phyloP scores from a whole-genome alignment of 2,797 vertebrate genomes.

The Okamejei kenojei region DNA sequence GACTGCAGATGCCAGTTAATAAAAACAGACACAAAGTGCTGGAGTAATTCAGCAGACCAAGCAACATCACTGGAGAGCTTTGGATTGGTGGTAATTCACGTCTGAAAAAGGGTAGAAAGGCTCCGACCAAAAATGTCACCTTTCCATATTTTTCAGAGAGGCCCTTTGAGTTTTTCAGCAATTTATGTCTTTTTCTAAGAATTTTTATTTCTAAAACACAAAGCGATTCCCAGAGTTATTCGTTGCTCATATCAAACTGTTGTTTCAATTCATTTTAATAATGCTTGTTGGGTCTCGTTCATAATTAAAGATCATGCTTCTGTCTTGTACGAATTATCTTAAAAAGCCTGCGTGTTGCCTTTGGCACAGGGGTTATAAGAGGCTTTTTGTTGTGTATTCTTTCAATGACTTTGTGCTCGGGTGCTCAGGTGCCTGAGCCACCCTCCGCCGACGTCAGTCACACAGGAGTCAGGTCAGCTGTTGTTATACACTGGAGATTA shows the following conservation, averaged over 20 bases:
- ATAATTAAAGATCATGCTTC: neutral
- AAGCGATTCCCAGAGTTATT: neutral
- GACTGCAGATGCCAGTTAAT: too few relatives aligned
- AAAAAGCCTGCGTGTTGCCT: neutral
- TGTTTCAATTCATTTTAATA: neutral
- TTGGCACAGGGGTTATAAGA: constrained; percentile 54
- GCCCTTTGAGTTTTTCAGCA: too few relatives aligned
- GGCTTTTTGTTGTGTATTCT: constrained; percentile 45
- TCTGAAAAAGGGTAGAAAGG: too few relatives aligned
- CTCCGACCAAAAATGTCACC: too few relatives aligned
- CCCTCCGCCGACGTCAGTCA: constrained; percentile 55
- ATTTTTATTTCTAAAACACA: neutral
- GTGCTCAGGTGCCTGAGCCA: constrained; percentile 65
- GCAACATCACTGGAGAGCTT: too few relatives aligned
- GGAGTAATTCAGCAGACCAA: too few relatives aligned
- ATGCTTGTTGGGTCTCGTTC: neutral
- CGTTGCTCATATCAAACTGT: neutral
- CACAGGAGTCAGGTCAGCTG: constrained; percentile 76
- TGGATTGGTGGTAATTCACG: too few relatives aligned
- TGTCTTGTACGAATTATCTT: neutral
- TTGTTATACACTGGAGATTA: constrained; percentile 80
- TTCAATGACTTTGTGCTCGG: constrained; percentile 55
- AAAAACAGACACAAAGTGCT: too few relatives aligned
- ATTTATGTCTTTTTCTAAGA: too few relatives aligned
- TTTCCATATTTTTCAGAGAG: too few relatives aligned